phyloP scores from a whole-genome alignment of 2,888 invertebrate species.

The Yponomeuta sedellus region DNA sequence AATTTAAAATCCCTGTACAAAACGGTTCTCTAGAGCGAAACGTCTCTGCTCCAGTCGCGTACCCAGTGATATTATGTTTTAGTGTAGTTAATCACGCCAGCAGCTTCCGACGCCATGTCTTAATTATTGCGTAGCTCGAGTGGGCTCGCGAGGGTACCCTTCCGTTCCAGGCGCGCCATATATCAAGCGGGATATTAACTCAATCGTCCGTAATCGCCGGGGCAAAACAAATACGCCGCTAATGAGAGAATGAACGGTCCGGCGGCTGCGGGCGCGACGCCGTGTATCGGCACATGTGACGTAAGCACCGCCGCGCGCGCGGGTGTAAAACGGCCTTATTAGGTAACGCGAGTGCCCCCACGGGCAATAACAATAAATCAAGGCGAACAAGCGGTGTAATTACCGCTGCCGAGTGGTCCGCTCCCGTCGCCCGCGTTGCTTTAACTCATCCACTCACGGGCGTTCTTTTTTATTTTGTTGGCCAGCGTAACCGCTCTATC shows the following conservation, averaged over 20 bases:
- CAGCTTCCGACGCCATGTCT: conserved; percentile 11
- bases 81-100: conserved; percentile 1
- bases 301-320: conserved; percentile 42
- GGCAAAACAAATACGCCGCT: conserved; percentile 68
- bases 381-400: conserved; percentile 77
- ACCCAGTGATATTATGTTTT: neutral
- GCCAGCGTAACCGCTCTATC: conserved; percentile 67
- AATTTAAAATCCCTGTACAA: conserved; percentile 2
- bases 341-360: conserved; percentile 73
- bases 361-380: conserved; percentile 78
- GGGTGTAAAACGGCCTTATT: conserved; percentile 75
- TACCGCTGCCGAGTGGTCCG: conserved; percentile 69
- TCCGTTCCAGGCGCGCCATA: conserved; percentile 53
- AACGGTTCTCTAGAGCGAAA: neutral
- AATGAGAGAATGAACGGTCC: conserved; percentile 69
- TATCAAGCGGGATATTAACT: conserved; percentile 66
- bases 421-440: conserved; percentile 56
- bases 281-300: conserved; percentile 50
- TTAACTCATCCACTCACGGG: conserved; percentile 69
- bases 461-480: conserved; percentile 72
- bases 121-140: conserved; percentile 17
- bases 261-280: conserved; percentile 19
- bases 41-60: neutral
- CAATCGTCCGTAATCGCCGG: conserved; percentile 62
- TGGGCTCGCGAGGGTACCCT: conserved; percentile 43